A percentile compares a stretch with the other conserved stretches of the same genome.
These are phyloP conservation scores for Diloba caeruleocephala DNA, from an alignment of 2,888 invertebrate genomes.

Conservation along the genomic window DNA sequence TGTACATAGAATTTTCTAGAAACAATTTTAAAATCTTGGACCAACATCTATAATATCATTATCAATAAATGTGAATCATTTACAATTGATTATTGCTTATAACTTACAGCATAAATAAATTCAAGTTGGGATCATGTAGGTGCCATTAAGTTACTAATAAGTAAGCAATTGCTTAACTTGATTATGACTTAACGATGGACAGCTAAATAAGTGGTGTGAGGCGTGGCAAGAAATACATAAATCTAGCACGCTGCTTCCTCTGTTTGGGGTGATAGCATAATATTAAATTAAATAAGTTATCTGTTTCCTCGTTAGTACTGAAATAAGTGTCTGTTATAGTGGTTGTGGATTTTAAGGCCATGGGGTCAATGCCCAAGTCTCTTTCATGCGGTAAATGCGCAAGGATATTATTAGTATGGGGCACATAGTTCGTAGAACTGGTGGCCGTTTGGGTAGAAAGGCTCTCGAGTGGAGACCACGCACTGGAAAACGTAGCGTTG, in stretches of 20 bases:
- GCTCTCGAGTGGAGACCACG: no score
- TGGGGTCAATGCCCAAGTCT: no score
- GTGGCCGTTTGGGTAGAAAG: no score
- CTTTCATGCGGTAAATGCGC: no score
- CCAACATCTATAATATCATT: background rate
- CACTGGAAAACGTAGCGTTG: no score
- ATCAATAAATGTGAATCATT: no score
- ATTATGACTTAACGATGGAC: constrained; percentile 20
- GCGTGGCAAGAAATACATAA: constrained; percentile 11
- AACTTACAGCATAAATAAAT: constrained; percentile 37
- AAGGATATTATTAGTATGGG: no score
- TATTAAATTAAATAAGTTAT: background rate
- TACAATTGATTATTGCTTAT: constrained; percentile 19
- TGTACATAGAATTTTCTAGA: no score
- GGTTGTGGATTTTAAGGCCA: no score
- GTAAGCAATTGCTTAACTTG: constrained; percentile 42
- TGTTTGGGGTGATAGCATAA: constrained; percentile 24
- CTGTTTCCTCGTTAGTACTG: no score
- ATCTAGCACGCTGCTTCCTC: constrained; percentile 4
- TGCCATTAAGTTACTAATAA: constrained; percentile 49
- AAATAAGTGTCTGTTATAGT: background rate
- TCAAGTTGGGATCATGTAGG: constrained; percentile 38
- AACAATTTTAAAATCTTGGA: background rate
- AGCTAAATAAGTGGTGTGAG: constrained; percentile 6
- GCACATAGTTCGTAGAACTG: no score